Evolutionary conservation across 30 jellyfish, hydroid and myxozoan species (phyloP).

Genomic region (Aurelia aurita complex sp. Pacific): DNA sequence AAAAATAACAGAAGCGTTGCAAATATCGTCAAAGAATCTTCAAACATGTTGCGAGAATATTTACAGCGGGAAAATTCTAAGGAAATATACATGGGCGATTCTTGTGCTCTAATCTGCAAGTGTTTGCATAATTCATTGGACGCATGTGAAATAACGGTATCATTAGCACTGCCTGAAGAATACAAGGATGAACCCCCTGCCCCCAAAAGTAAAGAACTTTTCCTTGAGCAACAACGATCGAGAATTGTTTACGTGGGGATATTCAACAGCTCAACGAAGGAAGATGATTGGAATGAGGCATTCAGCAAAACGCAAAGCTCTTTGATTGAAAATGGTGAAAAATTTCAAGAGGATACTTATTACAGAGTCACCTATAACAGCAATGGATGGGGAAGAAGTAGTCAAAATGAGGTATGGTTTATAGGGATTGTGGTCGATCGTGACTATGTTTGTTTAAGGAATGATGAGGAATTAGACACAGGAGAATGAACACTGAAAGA

Average conservation of each 20-base stretch:
- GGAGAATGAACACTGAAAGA: background rate
- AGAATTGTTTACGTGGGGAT: constrained; percentile 51
- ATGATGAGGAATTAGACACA: constrained; percentile 7
- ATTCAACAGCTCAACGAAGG: constrained; percentile 12
- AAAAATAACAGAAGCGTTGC: constrained; percentile 14
- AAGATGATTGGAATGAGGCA: constrained; percentile 26
- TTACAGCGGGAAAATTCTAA: constrained; percentile 44
- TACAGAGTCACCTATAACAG: constrained; percentile 47
- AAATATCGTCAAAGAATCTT: constrained; percentile 30
- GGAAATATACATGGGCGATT: constrained; percentile 14
- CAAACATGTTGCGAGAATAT: constrained; percentile 48
- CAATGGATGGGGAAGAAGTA: constrained; percentile 1
- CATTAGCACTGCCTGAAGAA: constrained; percentile 68
- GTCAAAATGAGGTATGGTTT: constrained; percentile 72
- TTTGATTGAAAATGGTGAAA: constrained; percentile 52
- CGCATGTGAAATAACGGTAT: constrained; percentile 39
- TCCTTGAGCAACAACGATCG: constrained; percentile 67
- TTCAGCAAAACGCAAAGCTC: background rate
- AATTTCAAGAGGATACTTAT: constrained; percentile 9
- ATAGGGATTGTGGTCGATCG: constrained; percentile 37
- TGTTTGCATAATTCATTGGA: background rate
- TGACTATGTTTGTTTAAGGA: constrained; percentile 45
- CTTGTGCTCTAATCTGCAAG: constrained; percentile 33
- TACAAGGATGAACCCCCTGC: constrained; percentile 70
- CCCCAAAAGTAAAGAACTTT: constrained; percentile 55